A percentile compares a stretch with the other conserved stretches of the same genome.
Conservation (phyloP, 1,140 invertebrate species). For the Trichomalopsis sarcophagae region DNA sequence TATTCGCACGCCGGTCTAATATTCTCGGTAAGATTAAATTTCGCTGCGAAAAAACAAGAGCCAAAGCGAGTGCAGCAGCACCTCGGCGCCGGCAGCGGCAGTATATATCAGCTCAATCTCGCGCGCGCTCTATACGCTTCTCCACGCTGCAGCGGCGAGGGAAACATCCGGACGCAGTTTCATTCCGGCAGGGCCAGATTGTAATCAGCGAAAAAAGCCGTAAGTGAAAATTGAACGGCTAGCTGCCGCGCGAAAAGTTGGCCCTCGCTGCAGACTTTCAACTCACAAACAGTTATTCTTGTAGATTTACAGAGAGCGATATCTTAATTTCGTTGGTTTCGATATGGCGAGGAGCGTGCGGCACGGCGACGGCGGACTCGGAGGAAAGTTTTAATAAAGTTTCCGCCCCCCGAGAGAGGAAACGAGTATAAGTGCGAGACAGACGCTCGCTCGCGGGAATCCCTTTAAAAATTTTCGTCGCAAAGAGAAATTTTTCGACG, state of each 20-base stretch:
- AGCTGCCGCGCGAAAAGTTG: neutral
- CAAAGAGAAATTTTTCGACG: slow-evolving; percentile 58
- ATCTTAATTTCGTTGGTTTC: slow-evolving; percentile 66
- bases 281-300: slow-evolving; percentile 62
- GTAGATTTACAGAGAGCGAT: slow-evolving; percentile 64
- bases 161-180: neutral
- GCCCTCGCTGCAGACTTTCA: neutral
- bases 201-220: slow-evolving; percentile 13
- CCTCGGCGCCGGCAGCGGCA: neutral
- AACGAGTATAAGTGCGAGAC: slow-evolving; percentile 44
- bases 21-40: neutral
- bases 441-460: slow-evolving; percentile 51
- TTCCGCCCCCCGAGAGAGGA: slow-evolving; percentile 46
- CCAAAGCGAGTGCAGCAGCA: neutral
- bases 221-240: slow-evolving; percentile 15
- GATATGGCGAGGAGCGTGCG: slow-evolving; percentile 34
- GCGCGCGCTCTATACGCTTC: too few relatives aligned
- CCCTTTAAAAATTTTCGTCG: slow-evolving; percentile 59
- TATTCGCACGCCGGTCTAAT: neutral
- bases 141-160: too few relatives aligned
- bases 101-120: neutral
- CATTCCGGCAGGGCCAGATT: neutral
- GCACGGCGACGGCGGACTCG: slow-evolving; percentile 41
- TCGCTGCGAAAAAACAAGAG: neutral
- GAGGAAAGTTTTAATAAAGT: slow-evolving; percentile 69